phyloP scores from a whole-genome alignment of 2,888 invertebrate genomes.

The Ptychoptera albimana region DNA sequence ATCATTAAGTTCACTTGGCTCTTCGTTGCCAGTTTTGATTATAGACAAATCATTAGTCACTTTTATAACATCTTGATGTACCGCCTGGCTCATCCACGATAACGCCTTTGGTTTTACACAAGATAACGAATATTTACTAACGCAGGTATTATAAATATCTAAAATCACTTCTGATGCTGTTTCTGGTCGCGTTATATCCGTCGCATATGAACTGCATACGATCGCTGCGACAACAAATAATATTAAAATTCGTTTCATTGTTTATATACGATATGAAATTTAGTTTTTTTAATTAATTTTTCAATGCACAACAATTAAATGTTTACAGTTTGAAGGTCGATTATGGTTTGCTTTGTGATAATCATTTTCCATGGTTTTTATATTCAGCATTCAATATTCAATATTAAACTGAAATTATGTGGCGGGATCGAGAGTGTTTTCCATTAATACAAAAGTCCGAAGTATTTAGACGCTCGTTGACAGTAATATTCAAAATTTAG shows the following conservation, averaged over 20 bases:
- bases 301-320: neutral
- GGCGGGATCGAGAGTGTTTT: neutral
- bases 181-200: slow-evolving; percentile 9
- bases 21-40: slow-evolving; percentile 39
- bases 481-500: neutral
- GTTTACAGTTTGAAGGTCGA: slow-evolving; percentile 3
- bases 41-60: slow-evolving; percentile 63
- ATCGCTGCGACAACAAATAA: slow-evolving; percentile 4
- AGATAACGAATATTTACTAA: slow-evolving; percentile 49
- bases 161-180: slow-evolving; percentile 46
- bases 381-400: slow-evolving; percentile 18
- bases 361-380: slow-evolving; percentile 25
- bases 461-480: slow-evolving; percentile 3
- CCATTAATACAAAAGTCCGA: slow-evolving; percentile 3
- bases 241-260: slow-evolving; percentile 7
- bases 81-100: slow-evolving; percentile 52
- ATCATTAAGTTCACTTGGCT: slow-evolving; percentile 20
- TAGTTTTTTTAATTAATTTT: neutral
- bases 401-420: neutral
- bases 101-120: slow-evolving; percentile 67
- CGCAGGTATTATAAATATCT: slow-evolving; percentile 50
- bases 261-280: neutral
- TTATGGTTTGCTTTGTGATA: slow-evolving; percentile 20
- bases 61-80: slow-evolving; percentile 49
- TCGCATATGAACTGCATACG: slow-evolving; percentile 5